Base-by-base conservation (phyloP, 2,113 vertebrate species). In the Alces alces region DNA sequence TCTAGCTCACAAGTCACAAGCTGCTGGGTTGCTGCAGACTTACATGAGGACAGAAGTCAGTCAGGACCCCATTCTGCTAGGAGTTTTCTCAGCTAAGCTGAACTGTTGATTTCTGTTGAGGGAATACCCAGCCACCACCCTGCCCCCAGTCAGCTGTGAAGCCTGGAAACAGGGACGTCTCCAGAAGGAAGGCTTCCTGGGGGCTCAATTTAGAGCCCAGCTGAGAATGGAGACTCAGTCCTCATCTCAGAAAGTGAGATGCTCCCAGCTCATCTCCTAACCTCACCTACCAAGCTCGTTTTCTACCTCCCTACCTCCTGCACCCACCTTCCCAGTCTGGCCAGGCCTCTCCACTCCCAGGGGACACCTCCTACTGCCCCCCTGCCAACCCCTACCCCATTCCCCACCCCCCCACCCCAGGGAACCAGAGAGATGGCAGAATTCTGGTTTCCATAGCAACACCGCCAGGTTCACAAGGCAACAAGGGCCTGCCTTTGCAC, bases 401-500 rank as follows among this genome's bases (percentile, higher is more conserved):
- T 10, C 8, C 16, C 64, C 64, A 19, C 16, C 66, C 10, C 66
- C 47, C 36, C 39, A 39, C 95, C 52, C 50, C 70, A 93, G 80
- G 64, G 90, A 95, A 86, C n/a, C 76, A 90, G 80, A 78, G 58
- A 70, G 54, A 87, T 13, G 91, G 33, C 57, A 55, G 60, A 94
- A 84, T 93, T 73, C 54, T 89, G 33, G 95, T 97, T 97, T 66
- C 97, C 96, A 98, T 97, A 89, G 91, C 86, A 98, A 98, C 86
- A 66, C 6, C 23, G 4, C 47, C 89, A 93, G 55, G 70, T 96
- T 97, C 86, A 86, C 57, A 89, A 52, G 60, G 86, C 85, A 96
- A 70, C 19, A 21, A 97, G 66, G 61, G 57, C 89, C 79, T 91
- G 85, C 13, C 84, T 96, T 39, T 84, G 25, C 57, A 80, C 61